phyloP scores from a whole-genome alignment of 37 sponge, comb jelly and placozoan species.

The Ephydatia muelleri region DNA sequence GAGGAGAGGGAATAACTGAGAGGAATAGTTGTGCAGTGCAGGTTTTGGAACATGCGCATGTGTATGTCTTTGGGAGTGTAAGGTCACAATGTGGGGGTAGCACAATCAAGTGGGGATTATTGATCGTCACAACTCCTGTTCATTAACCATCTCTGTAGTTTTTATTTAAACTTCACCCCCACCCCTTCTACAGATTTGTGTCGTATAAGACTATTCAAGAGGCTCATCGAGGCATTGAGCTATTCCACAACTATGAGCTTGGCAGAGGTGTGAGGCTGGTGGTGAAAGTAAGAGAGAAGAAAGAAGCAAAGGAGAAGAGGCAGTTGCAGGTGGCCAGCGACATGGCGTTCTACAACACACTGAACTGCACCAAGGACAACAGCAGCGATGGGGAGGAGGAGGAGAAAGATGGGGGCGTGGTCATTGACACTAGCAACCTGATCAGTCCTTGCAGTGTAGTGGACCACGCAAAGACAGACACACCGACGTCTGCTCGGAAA shows the following conservation, averaged over 20 bases:
- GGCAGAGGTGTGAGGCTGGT: slow-evolving; percentile 43
- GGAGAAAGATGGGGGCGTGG: not conserved
- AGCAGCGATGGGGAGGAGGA: not conserved
- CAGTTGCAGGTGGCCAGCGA: slow-evolving; percentile 21
- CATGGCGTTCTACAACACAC: slow-evolving; percentile 30
- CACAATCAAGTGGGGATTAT: too few species aligned
- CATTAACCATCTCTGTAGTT: not conserved
- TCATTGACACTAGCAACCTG: not conserved
- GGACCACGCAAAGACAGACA: not conserved
- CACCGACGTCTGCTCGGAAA: not conserved
- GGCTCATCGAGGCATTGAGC: slow-evolving; percentile 50
- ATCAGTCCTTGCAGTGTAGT: not conserved
- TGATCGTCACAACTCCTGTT: too few species aligned
- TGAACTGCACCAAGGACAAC: slow-evolving; percentile 19
- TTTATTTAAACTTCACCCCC: not conserved
- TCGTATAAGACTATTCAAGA: slow-evolving; percentile 55
- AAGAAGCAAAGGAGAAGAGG: slow-evolving; percentile 25
- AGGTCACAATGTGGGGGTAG: too few species aligned
- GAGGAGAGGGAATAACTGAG: too few species aligned
- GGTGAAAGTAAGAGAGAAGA: slow-evolving; percentile 46
- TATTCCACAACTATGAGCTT: slow-evolving; percentile 45
- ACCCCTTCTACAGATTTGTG: slow-evolving; percentile 50
- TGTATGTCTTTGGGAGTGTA: too few species aligned
- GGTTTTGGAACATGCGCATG: too few species aligned
- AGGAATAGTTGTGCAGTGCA: too few species aligned